A percentile compares a stretch with the other conserved stretches of the same genome.
Evolutionary conservation across 2,113 vertebrate genomes (phyloP).

Genomic region (Aythya baeri): DNA sequence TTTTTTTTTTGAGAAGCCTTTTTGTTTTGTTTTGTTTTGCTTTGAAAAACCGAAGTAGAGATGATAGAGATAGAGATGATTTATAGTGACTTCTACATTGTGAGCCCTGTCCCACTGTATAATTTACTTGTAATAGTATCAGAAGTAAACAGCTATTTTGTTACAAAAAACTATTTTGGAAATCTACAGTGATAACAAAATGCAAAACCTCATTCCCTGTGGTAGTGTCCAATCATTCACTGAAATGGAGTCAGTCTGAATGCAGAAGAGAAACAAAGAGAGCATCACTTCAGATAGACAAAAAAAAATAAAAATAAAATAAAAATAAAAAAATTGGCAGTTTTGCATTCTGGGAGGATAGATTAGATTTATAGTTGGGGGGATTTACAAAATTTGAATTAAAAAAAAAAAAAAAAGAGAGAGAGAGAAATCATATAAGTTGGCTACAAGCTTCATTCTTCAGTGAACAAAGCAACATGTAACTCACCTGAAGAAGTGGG

Average conservation of each 20-base stretch:
- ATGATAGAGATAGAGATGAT: no score
- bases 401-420: background rate
- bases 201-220: background rate
- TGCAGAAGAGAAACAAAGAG: fast-evolving
- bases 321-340: background rate
- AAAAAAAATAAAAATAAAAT: background rate
- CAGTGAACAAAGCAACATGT: background rate
- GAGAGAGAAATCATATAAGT: background rate
- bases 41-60: background rate
- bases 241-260: background rate
- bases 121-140: background rate
- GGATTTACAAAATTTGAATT: background rate
- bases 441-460: background rate
- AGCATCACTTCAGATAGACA: background rate
- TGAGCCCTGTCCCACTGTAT: background rate
- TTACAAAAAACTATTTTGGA: background rate
- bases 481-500: background rate
- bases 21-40: background rate
- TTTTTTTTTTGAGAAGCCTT: background rate
- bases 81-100: background rate
- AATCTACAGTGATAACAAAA: background rate
- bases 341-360: background rate
- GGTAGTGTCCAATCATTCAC: background rate
- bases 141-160: background rate
- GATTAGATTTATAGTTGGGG: background rate